Evolutionary conservation across 2,888 invertebrate genomes (phyloP), one percentile per base, ranked within the genome.

Genomic region (Toxonevra muliebris): DNA sequence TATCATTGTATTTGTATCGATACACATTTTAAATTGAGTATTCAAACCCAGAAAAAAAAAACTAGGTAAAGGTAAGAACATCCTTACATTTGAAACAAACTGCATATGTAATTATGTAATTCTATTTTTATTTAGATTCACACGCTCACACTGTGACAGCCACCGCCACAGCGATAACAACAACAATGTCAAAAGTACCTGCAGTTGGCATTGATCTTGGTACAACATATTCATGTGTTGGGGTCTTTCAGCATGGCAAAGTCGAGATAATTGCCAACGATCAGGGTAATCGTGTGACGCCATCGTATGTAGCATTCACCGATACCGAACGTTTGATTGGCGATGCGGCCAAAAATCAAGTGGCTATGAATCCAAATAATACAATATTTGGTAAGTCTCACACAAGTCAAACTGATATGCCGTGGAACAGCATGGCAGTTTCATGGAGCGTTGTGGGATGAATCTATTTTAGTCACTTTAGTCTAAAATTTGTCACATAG

Each of bases 181-280:
- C 41, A 13, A n/a, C 40, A 53, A 83, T 83, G 93, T 84, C 81
- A 73, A 83, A 80, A 73, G 75, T 79, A 78, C 82, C 83, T 74
- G 83, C 84, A 43, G 77, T 83, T 79, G 82, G 84, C 77, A 83
- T 84, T 87, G 96, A 97, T 88, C 89, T 97, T 87, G 96, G 96
- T 76, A 97, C 96, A 76, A 96, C 96, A 69, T 96, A 96, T 86
- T 96, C 96, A 64, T 95, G 95, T 84, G 95, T 96, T 72, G 95
- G 95, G 74, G 95, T 96, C 73, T 96, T 95, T 89, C 93, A 93
- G 86, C 92, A 94, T 86, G 92, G 93, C 73, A 93, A 93, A 85
- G 93, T 93, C 76, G 93, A 94, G 84, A 93, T 94, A 77, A 92
- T 93, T 76, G 92, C 93, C 76, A 94, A 94, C 78, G 93, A 93